Percentiles rank a stretch among this genome's conserved stretches.
Evolutionary conservation across 2,797 vertebrate species (phyloP).

Genomic region (Rhynchotus rufescens): DNA sequence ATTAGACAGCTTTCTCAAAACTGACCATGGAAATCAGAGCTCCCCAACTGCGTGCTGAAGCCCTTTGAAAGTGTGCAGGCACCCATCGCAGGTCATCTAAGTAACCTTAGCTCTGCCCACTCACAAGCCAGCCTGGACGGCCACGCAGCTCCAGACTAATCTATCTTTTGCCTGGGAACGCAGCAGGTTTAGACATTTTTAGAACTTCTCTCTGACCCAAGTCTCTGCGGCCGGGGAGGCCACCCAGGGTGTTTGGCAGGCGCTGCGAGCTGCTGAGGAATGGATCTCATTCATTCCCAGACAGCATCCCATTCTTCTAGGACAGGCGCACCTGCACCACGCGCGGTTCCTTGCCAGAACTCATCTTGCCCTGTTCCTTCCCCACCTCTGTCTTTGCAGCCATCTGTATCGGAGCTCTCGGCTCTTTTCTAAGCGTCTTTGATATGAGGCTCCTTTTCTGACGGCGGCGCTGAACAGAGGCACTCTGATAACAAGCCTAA

Average conservation of each 20-base stretch:
- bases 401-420: constrained; percentile 57
- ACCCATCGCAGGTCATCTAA: constrained; percentile 20
- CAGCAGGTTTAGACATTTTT: constrained; percentile 63
- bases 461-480: neutral
- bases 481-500: constrained; percentile 4
- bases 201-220: constrained; percentile 50
- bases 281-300: constrained; percentile 67
- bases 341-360: constrained; percentile 31
- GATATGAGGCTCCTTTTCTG: constrained; percentile 14
- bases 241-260: constrained; percentile 72
- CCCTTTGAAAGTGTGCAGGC: constrained; percentile 21
- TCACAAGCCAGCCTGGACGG: constrained; percentile 26
- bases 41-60: constrained; percentile 51
- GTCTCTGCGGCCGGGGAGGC: constrained; percentile 34
- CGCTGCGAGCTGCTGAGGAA: constrained; percentile 44
- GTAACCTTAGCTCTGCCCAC: constrained; percentile 52
- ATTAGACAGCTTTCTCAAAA: constrained; percentile 61
- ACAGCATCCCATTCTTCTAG: constrained; percentile 72
- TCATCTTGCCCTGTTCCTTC: constrained; percentile 54
- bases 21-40: constrained; percentile 64
- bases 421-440: constrained; percentile 10
- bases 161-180: constrained; percentile 27
- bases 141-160: neutral
- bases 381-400: constrained; percentile 63
- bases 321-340: constrained; percentile 65